Evolutionary conservation across 2,113 vertebrate species (phyloP), one percentile per base, ranked within the genome.

Genomic region (Petrocephalus zakoni): DNA sequence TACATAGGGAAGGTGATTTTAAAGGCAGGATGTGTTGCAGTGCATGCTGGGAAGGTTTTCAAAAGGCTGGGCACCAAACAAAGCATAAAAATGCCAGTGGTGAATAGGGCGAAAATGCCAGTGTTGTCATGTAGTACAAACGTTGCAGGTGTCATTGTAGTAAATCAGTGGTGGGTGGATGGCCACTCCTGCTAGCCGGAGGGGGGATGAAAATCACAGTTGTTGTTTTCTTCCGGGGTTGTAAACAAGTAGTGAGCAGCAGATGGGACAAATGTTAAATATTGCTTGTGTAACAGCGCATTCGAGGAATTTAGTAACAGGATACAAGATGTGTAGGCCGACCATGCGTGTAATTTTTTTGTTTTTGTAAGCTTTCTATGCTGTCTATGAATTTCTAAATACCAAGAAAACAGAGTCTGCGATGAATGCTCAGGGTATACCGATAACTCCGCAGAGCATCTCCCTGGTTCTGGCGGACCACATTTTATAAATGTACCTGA

Each of bases 201-300:
- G 51, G 34, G 49, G 37, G 88, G 5, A 46, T 61, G 21, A 46
- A 17, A 56, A 49, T 88, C 72, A 88, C 72, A 42, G 15, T 88
- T 56, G 49, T 81, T 21, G 42, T 34, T 37, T 22, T 58, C 88
- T 58, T 61, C 72, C n/a, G 25, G 17, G 34, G 42, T n/a, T 75
- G 61, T 42, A 72, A 75, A 29, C 58, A 87, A 25, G 61, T 22
- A 46, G 42, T 22, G 21, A 55, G 22, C 88, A 88, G 78, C 88
- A 88, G 78, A 47, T 88, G 88, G 75, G 13, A 64, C 29, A 34
- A 56, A 88, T 88, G 55, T 11, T 52, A 58, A 56, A 81, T 56
- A 56, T 34, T 17, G n/a, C 87, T 81, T 19, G 22, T 34, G 49
- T 52, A 82, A 82, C 17, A 81, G 34, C 7, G 25, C 75, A 19